These are phyloP conservation scores for Clivina fossor DNA, from an alignment of 2,888 invertebrate species.

Conservation along the genomic window DNA sequence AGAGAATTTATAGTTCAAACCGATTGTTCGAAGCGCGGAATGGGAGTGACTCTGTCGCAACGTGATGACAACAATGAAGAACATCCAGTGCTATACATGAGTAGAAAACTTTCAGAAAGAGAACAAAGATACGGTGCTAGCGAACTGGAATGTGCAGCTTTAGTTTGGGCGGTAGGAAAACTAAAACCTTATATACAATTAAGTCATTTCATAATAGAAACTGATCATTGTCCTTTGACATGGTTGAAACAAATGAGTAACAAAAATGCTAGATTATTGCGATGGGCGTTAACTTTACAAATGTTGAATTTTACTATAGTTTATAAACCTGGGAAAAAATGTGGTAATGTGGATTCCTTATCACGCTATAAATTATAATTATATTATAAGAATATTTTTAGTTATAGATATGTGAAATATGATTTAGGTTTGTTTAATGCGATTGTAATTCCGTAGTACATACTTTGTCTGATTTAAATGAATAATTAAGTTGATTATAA, in stretches of 20 bases:
- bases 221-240: slow-evolving; percentile 4
- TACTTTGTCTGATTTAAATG: neutral
- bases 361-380: slow-evolving; percentile 6
- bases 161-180: slow-evolving; percentile 9
- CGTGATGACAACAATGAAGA: neutral
- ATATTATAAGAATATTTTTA: neutral
- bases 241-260: slow-evolving; percentile 9
- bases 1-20: slow-evolving; percentile 6
- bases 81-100: slow-evolving; percentile 10
- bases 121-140: slow-evolving; percentile 15
- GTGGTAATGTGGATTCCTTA: slow-evolving; percentile 7
- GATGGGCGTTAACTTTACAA: slow-evolving; percentile 11
- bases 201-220: slow-evolving; percentile 9
- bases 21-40: slow-evolving; percentile 7
- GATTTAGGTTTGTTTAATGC: neutral
- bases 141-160: slow-evolving; percentile 10
- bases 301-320: slow-evolving; percentile 9
- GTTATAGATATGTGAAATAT: neutral
- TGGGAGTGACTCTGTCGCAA: slow-evolving; percentile 13
- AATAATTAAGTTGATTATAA: neutral
- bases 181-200: slow-evolving; percentile 1
- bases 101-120: slow-evolving; percentile 13
- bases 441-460: too few relatives aligned
- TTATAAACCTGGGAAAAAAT: slow-evolving; percentile 11
- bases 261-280: slow-evolving; percentile 11